Conservation (phyloP, 2,888 invertebrate species). For the Scaptomyza flava region DNA sequence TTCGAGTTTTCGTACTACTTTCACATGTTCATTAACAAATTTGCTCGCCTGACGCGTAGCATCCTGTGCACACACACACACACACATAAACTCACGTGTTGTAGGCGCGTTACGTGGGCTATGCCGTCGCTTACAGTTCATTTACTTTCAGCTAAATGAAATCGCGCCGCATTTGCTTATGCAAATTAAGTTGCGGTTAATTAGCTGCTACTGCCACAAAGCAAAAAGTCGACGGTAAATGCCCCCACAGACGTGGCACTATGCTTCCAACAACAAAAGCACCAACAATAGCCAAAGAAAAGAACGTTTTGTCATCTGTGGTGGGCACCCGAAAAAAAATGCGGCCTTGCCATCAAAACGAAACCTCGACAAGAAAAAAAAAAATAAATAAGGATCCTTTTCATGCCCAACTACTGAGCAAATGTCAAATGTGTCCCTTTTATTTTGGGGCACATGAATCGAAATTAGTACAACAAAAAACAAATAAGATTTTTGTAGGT, state of each 20-base stretch:
- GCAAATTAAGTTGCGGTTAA: slow-evolving; percentile 63
- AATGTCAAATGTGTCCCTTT: slow-evolving; percentile 54
- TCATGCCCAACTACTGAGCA: slow-evolving; percentile 35
- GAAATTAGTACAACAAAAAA: slow-evolving; percentile 23
- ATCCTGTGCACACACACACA: slow-evolving; percentile 23
- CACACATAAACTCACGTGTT: slow-evolving; percentile 2
- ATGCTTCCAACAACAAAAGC: slow-evolving; percentile 1
- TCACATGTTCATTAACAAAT: slow-evolving; percentile 64
- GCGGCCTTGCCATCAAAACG: slow-evolving; percentile 29
- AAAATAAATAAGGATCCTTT: slow-evolving; percentile 17
- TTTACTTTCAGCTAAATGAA: slow-evolving; percentile 49
- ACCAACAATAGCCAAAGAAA: slow-evolving; percentile 28
- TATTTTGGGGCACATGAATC: slow-evolving; percentile 31
- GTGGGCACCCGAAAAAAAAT: slow-evolving; percentile 1
- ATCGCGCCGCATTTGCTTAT: slow-evolving; percentile 55
- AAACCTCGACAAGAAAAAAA: slow-evolving; percentile 7
- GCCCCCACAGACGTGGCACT: slow-evolving; percentile 11
- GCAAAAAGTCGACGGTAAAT: slow-evolving; percentile 26
- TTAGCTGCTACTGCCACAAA: slow-evolving; percentile 51
- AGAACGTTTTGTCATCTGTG: slow-evolving; percentile 28
- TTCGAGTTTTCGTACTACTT: slow-evolving; percentile 2
- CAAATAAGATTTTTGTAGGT: slow-evolving; percentile 26
- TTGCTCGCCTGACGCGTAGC: slow-evolving; percentile 33
- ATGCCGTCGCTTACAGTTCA: slow-evolving; percentile 62
- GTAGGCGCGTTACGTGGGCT: slow-evolving; percentile 50